Conservation (phyloP, 1,140 invertebrate genomes). For the Lepidotrigona ventralis region DNA sequence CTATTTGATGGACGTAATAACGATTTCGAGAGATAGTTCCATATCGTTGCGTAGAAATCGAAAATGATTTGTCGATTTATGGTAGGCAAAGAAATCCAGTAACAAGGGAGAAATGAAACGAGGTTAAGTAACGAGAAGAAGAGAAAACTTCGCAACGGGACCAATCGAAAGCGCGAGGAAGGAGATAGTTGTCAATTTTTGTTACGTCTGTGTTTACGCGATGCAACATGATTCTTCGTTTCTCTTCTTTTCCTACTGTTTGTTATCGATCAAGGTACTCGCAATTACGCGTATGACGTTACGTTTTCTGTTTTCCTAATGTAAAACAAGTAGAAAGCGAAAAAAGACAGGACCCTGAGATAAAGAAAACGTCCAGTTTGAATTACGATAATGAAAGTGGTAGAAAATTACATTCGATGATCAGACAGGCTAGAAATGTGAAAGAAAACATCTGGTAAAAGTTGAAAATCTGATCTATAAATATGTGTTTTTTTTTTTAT, state of each 20-base stretch:
- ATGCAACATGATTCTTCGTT: too few species aligned
- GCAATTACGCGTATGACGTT: neutral
- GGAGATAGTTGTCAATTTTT: neutral
- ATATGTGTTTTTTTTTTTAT: neutral
- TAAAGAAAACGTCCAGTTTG: neutral
- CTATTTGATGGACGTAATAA: neutral
- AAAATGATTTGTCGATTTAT: neutral
- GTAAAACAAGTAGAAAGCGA: neutral
- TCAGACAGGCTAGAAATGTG: neutral
- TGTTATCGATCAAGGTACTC: neutral
- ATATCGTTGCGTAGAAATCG: neutral
- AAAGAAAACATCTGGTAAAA: neutral
- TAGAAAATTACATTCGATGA: neutral
- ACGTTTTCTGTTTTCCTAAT: neutral
- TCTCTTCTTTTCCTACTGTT: neutral
- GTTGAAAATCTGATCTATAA: neutral
- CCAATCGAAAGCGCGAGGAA: neutral
- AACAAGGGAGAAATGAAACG: neutral
- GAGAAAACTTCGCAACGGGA: neutral
- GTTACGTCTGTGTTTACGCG: neutral
- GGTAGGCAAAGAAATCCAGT: neutral
- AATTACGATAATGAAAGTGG: neutral
- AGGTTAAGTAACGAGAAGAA: neutral
- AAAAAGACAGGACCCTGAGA: neutral
- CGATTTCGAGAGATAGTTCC: too few species aligned